Evolutionary conservation across 2,797 vertebrate species (phyloP).

Genomic region (Coluber constrictor): DNA sequence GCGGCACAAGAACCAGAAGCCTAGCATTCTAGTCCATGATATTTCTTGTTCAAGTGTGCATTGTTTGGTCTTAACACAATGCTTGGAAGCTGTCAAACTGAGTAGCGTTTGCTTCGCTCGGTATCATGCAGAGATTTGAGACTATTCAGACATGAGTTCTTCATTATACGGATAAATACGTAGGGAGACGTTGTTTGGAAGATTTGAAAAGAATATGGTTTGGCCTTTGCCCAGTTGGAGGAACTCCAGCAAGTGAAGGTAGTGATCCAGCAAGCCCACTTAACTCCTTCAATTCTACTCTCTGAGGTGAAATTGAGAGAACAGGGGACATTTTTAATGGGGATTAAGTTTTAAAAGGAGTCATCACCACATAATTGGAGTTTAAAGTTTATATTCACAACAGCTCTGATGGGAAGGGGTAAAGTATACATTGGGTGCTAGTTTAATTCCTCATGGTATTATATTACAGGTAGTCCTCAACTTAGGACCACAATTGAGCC

Average conservation of each 20-base stretch:
- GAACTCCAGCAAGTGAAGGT: slow-evolving; percentile 73
- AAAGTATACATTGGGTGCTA: background rate
- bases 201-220: slow-evolving; percentile 68
- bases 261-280: slow-evolving; percentile 60
- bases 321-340: background rate
- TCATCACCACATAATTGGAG: background rate
- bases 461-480: background rate
- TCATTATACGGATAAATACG: slow-evolving; percentile 64
- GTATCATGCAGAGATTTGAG: slow-evolving; percentile 64
- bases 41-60: slow-evolving; percentile 60
- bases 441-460: background rate
- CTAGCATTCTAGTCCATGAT: slow-evolving; percentile 48
- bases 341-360: background rate
- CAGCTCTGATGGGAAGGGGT: background rate
- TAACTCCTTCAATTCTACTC: background rate
- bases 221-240: slow-evolving; percentile 72
- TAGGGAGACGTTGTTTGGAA: slow-evolving; percentile 62
- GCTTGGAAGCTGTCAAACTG: slow-evolving; percentile 49
- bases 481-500: background rate
- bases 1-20: slow-evolving; percentile 44
- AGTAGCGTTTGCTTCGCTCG: slow-evolving; percentile 59
- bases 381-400: background rate
- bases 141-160: slow-evolving; percentile 63
- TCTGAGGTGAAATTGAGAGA: background rate
- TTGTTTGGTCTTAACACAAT: slow-evolving; percentile 53